Percentiles rank a stretch among this genome's conserved stretches.
These are phyloP conservation scores for Bellardia pandia DNA, from an alignment of 2,888 invertebrate genomes.

Conservation along the genomic window DNA sequence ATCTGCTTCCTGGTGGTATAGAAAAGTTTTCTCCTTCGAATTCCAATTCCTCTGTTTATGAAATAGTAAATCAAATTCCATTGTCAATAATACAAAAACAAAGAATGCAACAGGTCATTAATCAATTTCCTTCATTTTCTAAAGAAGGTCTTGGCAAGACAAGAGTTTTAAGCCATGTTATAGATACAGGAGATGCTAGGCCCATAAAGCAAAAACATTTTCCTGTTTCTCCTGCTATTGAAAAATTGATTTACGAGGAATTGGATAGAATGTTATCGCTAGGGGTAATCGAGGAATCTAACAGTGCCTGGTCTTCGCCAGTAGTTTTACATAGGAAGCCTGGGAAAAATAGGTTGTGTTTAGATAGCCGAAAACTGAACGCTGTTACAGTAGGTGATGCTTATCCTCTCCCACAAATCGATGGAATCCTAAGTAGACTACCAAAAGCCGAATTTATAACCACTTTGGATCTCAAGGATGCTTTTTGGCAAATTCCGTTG, in stretches of 20 bases:
- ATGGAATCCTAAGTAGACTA: constrained; percentile 61
- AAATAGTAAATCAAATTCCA: neutral
- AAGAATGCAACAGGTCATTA: neutral
- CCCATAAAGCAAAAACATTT: too few species aligned
- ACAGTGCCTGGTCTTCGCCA: too few species aligned
- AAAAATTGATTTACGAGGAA: too few species aligned
- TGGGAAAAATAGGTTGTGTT: too few species aligned
- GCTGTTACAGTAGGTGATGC: too few species aligned
- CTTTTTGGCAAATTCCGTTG: constrained; percentile 67
- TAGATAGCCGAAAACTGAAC: too few species aligned
- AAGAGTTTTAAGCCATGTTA: constrained; percentile 56
- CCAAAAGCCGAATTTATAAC: constrained; percentile 60
- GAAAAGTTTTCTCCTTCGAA: neutral
- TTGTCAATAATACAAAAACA: neutral
- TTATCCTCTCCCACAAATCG: constrained; percentile 49
- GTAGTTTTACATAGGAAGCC: too few species aligned
- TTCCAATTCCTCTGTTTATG: neutral
- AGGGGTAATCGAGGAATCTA: too few species aligned
- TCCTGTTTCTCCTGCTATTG: too few species aligned
- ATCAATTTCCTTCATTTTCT: constrained; percentile 31
- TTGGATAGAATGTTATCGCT: too few species aligned
- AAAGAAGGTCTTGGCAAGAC: constrained; percentile 67
- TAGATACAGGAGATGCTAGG: constrained; percentile 68
- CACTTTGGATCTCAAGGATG: constrained; percentile 61
- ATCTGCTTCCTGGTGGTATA: neutral